Conservation (phyloP, 2,113 vertebrate genomes). For the Gasterosteus nipponicus region DNA sequence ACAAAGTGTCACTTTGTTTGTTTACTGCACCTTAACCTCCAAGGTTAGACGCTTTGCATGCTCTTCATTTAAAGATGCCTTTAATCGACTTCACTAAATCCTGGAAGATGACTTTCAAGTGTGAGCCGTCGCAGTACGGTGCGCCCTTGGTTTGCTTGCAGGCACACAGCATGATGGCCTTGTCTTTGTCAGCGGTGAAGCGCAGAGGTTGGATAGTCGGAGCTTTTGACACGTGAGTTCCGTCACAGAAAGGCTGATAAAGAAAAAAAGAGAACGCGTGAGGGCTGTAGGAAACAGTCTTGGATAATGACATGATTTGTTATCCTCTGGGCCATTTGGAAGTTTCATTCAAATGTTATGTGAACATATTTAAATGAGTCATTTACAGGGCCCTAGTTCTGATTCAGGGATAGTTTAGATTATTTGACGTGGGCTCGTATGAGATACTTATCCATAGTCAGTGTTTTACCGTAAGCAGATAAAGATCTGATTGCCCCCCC, state of each 20-base stretch:
- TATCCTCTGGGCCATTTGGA: no score
- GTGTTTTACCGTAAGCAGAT: no score
- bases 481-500: no score
- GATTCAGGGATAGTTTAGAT: not conserved
- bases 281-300: not conserved
- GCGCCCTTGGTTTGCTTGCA: constrained; percentile 85
- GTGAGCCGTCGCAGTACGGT: constrained; percentile 88
- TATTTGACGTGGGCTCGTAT: not conserved
- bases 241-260: constrained; percentile 89
- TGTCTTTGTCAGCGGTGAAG: constrained; percentile 78
- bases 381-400: not conserved
- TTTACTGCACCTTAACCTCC: not conserved
- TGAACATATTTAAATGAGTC: not conserved
- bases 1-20: not conserved
- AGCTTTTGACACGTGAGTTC: constrained; percentile 79
- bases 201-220: constrained; percentile 80
- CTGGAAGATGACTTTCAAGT: constrained; percentile 71
- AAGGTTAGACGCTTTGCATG: not conserved
- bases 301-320: not conserved
- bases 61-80: constrained; percentile 59
- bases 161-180: constrained; percentile 80
- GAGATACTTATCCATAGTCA: no score
- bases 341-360: not conserved
- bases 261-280: not conserved
- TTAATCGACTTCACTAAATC: constrained; percentile 59